Evolutionary conservation across 2,888 invertebrate genomes (phyloP).

Genomic region (Euspilapteryx auroguttella): DNA sequence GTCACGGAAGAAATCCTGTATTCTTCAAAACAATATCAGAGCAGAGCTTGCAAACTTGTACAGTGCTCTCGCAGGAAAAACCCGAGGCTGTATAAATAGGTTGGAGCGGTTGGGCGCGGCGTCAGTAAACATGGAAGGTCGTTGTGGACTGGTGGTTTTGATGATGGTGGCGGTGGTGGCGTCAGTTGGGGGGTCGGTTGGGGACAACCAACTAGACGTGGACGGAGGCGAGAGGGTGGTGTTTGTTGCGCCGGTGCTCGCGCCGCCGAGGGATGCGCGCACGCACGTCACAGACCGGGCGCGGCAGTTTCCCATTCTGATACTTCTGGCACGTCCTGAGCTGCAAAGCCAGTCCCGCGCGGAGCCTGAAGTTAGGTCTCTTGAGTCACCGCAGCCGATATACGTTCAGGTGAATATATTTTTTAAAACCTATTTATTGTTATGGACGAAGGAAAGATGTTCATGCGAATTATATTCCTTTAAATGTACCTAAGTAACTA

Average conservation of each 20-base stretch:
- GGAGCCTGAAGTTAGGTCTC: constrained; percentile 32
- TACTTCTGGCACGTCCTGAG: constrained; percentile 34
- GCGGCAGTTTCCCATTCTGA: constrained; percentile 42
- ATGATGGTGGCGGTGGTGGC: constrained; percentile 27
- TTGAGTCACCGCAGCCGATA: constrained; percentile 29
- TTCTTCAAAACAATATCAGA: constrained; percentile 14
- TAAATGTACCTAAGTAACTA: too few relatives aligned
- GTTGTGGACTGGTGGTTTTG: constrained; percentile 26
- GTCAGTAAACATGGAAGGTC: constrained; percentile 47
- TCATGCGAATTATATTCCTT: too few relatives aligned
- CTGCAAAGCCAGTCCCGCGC: constrained; percentile 15
- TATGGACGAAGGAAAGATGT: constrained; percentile 1
- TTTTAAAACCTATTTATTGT: background rate
- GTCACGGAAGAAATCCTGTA: constrained; percentile 27
- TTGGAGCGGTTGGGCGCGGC: constrained; percentile 30
- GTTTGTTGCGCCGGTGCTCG: constrained; percentile 39
- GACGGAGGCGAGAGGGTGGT: constrained; percentile 33
- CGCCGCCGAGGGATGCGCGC: constrained; percentile 37
- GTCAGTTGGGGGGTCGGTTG: constrained; percentile 22
- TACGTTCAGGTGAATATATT: constrained; percentile 35
- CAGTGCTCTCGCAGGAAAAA: constrained; percentile 23
- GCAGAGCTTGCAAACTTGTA: too few relatives aligned
- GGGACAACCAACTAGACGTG: constrained; percentile 32
- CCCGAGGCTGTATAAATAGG: constrained; percentile 40
- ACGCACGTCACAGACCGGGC: constrained; percentile 31